phyloP scores from a whole-genome alignment of 2,113 vertebrate species.

The Cynopterus brachyotis region DNA sequence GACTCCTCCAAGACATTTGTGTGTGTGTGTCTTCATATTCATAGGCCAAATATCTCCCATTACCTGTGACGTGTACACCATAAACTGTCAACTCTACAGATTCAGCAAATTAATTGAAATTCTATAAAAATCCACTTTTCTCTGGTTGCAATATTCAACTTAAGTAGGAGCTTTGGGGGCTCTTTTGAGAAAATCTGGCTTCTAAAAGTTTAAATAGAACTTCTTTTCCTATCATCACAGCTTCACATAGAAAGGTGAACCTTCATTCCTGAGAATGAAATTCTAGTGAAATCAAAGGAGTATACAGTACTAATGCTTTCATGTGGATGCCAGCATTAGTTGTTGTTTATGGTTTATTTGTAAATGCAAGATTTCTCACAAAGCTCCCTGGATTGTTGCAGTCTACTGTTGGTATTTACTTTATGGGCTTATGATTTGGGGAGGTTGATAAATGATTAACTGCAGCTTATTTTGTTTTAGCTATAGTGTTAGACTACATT shows the following conservation, averaged over 20 bases:
- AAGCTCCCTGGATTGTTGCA: constrained; percentile 2
- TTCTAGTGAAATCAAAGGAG: constrained; percentile 15
- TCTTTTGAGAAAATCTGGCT: background rate
- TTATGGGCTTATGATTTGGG: constrained; percentile 49
- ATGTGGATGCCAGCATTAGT: background rate
- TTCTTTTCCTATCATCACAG: background rate
- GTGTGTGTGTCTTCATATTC: background rate
- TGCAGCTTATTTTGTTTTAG: constrained; percentile 59
- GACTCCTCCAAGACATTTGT: background rate
- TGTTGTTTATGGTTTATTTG: constrained; percentile 31
- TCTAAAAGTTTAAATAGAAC: background rate
- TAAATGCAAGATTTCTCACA: constrained; percentile 43
- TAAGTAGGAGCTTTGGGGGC: background rate
- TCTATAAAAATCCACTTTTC: background rate
- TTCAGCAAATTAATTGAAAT: constrained; percentile 37
- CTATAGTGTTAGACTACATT: background rate
- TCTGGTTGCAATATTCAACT: constrained; percentile 2
- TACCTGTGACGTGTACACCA: background rate
- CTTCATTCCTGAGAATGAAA: background rate
- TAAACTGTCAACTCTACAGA: background rate
- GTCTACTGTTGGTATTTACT: constrained; percentile 52
- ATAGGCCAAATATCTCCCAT: background rate
- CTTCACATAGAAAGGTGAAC: background rate
- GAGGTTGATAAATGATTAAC: constrained; percentile 66
- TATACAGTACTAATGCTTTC: background rate